phyloP scores from a whole-genome alignment of 2,113 vertebrate species.

The Oncorhynchus clarkii region DNA sequence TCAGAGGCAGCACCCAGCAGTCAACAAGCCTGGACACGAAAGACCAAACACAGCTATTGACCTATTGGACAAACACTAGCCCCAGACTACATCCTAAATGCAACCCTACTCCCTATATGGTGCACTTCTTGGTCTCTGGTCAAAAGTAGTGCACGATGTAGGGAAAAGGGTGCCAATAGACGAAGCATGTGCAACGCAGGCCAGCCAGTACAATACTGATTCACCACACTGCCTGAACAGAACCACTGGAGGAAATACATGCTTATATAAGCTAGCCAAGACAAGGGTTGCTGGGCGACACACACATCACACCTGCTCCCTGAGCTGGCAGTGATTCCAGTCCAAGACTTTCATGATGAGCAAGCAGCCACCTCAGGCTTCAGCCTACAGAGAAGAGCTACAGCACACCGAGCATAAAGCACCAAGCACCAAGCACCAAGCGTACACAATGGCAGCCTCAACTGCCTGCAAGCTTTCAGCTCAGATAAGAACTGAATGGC shows the following conservation, averaged over 20 bases:
- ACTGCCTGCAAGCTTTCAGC: background rate
- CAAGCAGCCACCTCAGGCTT: conserved; percentile 20
- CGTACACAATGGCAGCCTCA: background rate
- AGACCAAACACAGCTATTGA: conserved; percentile 30
- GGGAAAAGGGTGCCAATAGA: too few species aligned
- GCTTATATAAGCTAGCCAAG: conserved; percentile 33
- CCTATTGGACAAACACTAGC: conserved; percentile 9
- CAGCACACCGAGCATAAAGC: background rate
- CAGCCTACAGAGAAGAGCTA: conserved; percentile 29
- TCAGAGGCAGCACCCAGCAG: background rate
- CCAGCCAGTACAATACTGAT: background rate
- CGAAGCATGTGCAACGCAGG: background rate
- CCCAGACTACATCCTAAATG: background rate
- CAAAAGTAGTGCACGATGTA: too few species aligned
- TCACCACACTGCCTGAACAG: conserved; percentile 5
- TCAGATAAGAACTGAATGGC: background rate
- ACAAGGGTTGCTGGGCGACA: conserved; percentile 47
- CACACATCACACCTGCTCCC: conserved; percentile 26
- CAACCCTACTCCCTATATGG: background rate
- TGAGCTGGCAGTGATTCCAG: conserved; percentile 1
- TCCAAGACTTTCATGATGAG: conserved; percentile 24
- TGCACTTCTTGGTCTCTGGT: background rate
- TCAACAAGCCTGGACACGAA: conserved; percentile 32
- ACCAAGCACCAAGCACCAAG: too few species aligned
- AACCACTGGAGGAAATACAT: conserved; percentile 13